Conservation (phyloP, 2,113 vertebrate species). For the Apteryx owenii region DNA sequence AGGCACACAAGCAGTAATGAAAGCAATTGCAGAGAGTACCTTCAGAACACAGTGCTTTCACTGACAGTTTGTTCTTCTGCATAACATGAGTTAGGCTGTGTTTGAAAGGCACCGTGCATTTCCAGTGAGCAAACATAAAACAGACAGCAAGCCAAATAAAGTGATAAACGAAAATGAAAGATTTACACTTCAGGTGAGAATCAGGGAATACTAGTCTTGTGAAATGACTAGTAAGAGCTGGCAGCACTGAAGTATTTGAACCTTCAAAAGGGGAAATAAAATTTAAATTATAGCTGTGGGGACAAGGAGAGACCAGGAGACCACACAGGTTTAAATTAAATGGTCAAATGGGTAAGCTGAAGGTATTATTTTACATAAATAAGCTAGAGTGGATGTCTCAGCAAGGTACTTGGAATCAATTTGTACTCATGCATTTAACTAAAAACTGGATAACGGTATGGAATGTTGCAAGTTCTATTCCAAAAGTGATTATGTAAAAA, state of each 20-base stretch:
- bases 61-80: background rate
- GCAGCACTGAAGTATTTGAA: background rate
- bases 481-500: slow-evolving; percentile 51
- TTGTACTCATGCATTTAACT: background rate
- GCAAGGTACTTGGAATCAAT: background rate
- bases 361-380: background rate
- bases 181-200: background rate
- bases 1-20: background rate
- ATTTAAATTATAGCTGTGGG: background rate
- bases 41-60: background rate
- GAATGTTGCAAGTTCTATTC: slow-evolving; percentile 22
- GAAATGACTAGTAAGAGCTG: background rate
- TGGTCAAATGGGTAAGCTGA: background rate
- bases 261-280: background rate
- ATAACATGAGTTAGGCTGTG: accelerated
- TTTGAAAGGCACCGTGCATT: background rate
- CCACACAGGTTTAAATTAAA: background rate
- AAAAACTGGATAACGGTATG: background rate
- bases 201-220: background rate
- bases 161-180: background rate
- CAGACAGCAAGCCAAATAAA: background rate
- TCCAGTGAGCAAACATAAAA: background rate
- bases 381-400: background rate
- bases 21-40: background rate
- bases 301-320: background rate